These are phyloP conservation scores for Dasyurus viverrinus DNA, from an alignment of 2,113 vertebrate genomes.

Conservation along the genomic window DNA sequence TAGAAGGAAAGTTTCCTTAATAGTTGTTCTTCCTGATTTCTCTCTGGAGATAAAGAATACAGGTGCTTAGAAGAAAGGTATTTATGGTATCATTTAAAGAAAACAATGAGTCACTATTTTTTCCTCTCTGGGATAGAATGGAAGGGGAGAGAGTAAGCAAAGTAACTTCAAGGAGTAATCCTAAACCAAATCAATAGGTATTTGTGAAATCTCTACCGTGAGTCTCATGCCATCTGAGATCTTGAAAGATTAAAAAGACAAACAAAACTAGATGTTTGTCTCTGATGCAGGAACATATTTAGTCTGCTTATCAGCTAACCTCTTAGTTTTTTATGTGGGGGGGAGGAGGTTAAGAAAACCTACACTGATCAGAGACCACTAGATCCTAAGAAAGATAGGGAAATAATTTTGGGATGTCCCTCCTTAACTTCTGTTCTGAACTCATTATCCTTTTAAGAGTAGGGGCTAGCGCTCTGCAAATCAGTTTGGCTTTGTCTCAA, in stretches of 20 bases:
- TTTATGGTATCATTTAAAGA: background rate
- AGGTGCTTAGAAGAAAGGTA: background rate
- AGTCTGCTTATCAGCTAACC: background rate
- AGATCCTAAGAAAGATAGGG: background rate
- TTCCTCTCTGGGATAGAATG: background rate
- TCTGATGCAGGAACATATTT: background rate
- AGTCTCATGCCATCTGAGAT: background rate
- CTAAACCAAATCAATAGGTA: background rate
- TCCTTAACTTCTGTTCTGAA: constrained; percentile 28
- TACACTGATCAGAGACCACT: background rate
- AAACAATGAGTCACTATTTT: background rate
- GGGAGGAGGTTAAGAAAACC: background rate
- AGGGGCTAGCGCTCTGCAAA: constrained; percentile 61
- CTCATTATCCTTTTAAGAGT: constrained; percentile 60
- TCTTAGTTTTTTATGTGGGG: too few relatives aligned
- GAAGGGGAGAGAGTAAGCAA: background rate
- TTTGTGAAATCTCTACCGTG: background rate
- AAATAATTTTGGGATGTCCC: background rate
- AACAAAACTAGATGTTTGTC: background rate
- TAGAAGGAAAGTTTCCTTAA: background rate
- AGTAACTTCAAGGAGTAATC: background rate
- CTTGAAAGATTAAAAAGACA: background rate
- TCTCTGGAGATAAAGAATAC: background rate
- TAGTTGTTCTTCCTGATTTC: background rate
- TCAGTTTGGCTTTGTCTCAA: constrained; percentile 65